These are phyloP conservation scores for Brachyistius frenatus DNA, from an alignment of 2,113 vertebrate species.

Conservation along the genomic window DNA sequence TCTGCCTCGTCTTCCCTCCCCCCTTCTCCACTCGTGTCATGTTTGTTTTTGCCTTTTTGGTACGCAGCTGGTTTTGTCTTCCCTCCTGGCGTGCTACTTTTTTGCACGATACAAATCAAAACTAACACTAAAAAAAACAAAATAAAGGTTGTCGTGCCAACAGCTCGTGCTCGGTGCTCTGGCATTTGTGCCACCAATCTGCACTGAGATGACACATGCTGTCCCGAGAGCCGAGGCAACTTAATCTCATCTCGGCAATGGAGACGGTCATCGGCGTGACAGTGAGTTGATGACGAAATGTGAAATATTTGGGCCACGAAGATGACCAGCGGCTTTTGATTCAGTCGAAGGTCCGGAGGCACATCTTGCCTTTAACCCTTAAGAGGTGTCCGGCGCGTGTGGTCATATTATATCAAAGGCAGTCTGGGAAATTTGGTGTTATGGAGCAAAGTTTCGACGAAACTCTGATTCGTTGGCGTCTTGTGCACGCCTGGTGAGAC, in stretches of 20 bases:
- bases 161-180: constrained; percentile 18
- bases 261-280: constrained; percentile 14
- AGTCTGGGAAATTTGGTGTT: too few relatives aligned
- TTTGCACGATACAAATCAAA: not conserved
- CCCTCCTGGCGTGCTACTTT: constrained; percentile 41
- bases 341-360: not conserved
- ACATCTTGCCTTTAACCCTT: not conserved
- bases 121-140: too few relatives aligned
- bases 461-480: too few relatives aligned
- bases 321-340: not conserved
- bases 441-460: too few relatives aligned
- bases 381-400: too few relatives aligned
- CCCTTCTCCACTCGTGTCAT: constrained; percentile 46
- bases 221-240: constrained; percentile 11
- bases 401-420: too few relatives aligned
- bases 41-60: constrained; percentile 42
- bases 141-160: not conserved
- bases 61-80: constrained; percentile 47
- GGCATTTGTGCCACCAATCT: constrained; percentile 25
- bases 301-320: constrained; percentile 9
- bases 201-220: constrained; percentile 39
- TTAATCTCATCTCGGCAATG: constrained; percentile 12
- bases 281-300: constrained; percentile 15
- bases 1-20: constrained; percentile 40
- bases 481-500: too few relatives aligned